Base-by-base conservation (phyloP, 2,797 vertebrate species). In the Novumbra hubbsi region DNA sequence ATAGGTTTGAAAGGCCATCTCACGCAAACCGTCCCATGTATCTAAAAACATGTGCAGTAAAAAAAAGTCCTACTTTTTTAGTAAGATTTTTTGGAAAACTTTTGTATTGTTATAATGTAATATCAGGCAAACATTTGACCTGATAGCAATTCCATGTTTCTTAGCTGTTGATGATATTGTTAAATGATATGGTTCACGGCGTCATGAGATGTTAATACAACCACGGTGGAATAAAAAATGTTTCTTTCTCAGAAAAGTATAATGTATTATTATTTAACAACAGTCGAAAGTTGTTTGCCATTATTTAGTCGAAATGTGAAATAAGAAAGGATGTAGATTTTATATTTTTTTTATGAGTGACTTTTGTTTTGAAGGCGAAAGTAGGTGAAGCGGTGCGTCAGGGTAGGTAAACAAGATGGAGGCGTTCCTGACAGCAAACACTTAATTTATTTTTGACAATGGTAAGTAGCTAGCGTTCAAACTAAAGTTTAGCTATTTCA, bases 321-420 rank as follows among this genome's bases (percentile, higher is more conserved):
- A 41, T 2, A 41, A 45, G 12, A 45, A 45, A 45, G 14, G 14
- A 45, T 2, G 1, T 45, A 45, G 0, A 14, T 45, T 45, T 45
- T 45, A 0, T 12, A 12, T 1, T 0, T 2, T 45, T 8, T 45
- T 11, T 12, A 45, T 14, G 8, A 45, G 41, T 11, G 41, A 45
- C 41, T 1, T 45, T 14, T 45, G 14, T 45, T 45, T 45, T 14
- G 41, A 45, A 45, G 9, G 41, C 41, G 41, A 45, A 45, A 45
- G 41, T 11, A 45, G 12, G 6, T 11, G 12, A 0, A 45, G 9
- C 41, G 41, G 41, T 45, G 41, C 41, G 41, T 45, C 50, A 63
- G 55, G 24, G 70, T 34, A 72, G 68, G 70, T 76, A 72, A 76
- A 76, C 70, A 72, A 68, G 48, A 45, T 72, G 50, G 63, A 60